Conservation (phyloP, 30 jellyfish, hydroid and myxozoan species). For the Aurelia sp. region DNA sequence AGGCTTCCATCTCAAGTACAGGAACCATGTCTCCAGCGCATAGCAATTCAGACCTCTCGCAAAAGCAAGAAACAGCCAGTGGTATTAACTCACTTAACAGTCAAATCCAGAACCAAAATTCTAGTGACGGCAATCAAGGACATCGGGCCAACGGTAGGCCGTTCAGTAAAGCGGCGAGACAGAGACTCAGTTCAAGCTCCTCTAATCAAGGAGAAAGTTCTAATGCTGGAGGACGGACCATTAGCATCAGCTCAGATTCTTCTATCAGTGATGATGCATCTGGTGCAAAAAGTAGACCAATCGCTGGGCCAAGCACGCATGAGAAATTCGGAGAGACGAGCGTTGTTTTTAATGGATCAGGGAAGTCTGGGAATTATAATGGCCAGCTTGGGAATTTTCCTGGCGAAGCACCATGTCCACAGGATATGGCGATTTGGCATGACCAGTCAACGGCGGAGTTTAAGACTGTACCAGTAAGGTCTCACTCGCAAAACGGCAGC, state of each 20-base stretch:
- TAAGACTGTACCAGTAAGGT: too few relatives aligned
- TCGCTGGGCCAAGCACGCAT: neutral
- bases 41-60: too few relatives aligned
- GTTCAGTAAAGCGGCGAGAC: neutral
- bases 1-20: too few relatives aligned
- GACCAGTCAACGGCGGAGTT: too few relatives aligned
- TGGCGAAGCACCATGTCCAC: too few relatives aligned
- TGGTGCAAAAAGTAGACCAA: neutral
- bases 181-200: neutral
- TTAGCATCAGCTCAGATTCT: conserved; percentile 43
- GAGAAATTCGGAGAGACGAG: neutral
- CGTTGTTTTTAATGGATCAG: neutral
- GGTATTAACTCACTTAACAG: too few relatives aligned
- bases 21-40: too few relatives aligned
- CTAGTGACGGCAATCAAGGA: neutral
- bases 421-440: too few relatives aligned
- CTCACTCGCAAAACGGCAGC: too few relatives aligned
- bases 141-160: neutral
- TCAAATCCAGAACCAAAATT: too few relatives aligned
- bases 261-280: conserved; percentile 19
- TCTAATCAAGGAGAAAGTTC: neutral
- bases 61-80: too few relatives aligned
- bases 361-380: neutral
- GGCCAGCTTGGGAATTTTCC: too few relatives aligned
- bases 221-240: neutral